These are phyloP conservation scores for Coenonympha glycerion DNA, from an alignment of 2,888 invertebrate genomes.

Conservation along the genomic window DNA sequence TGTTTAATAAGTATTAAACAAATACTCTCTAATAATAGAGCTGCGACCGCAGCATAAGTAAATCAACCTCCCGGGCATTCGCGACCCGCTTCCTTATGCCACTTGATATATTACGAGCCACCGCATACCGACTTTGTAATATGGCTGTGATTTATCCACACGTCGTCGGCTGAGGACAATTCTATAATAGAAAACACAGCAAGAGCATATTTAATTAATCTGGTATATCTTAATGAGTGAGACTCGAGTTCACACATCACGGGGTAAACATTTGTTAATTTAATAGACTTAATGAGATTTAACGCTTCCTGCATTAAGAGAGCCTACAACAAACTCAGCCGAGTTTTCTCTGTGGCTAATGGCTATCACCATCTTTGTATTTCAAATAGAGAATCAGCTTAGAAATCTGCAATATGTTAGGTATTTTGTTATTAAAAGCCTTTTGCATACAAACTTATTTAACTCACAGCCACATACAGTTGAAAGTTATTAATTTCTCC, in stretches of 20 bases:
- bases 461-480: background rate
- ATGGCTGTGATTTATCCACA: conserved; percentile 57
- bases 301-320: too few species aligned
- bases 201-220: background rate
- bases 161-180: conserved; percentile 29
- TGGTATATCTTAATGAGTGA: too few species aligned
- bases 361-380: too few species aligned
- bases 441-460: conserved; percentile 1
- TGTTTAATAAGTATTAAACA: too few species aligned
- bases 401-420: too few species aligned
- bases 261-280: too few species aligned
- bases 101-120: conserved; percentile 56
- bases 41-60: background rate
- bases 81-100: conserved; percentile 45
- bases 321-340: too few species aligned
- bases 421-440: too few species aligned
- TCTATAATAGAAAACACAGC: conserved; percentile 15
- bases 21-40: background rate
- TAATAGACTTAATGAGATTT: too few species aligned
- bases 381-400: too few species aligned
- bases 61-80: conserved; percentile 15
- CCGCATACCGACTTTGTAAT: conserved; percentile 57
- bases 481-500: background rate
- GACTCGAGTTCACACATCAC: too few species aligned
- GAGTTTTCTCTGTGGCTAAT: too few species aligned